Base-by-base conservation (phyloP, 1,140 invertebrate genomes). In the Pteromalus puparum region DNA sequence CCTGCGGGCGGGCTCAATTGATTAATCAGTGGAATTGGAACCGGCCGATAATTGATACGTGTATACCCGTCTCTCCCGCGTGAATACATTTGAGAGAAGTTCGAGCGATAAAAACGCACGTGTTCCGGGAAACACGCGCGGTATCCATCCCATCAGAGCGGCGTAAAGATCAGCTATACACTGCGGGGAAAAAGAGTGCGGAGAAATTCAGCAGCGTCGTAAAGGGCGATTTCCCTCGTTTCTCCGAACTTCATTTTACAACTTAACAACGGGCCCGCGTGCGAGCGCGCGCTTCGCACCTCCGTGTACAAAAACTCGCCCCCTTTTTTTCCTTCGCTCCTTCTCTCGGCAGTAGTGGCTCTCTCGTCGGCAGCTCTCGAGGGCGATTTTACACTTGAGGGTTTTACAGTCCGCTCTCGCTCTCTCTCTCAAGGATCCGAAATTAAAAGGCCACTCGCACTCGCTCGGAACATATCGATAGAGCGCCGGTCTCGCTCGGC, bases 21-120 rank as follows among this genome's bases (percentile, higher is more conserved):
- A 89, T 90, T 91, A 91, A 92, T 92, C 92, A 91, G 90, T 88
- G 83, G 88, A 93, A 92, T 92, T 91, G 91, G 88, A 91, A 91
- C 90, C 87, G 88, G 81, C 87, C 78, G 85, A 89, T 91, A 90
- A 92, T 91, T 90, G 87, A 89, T 84, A 78, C 53, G 18, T n/a
- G 24, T 13, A 34, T 28, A 12, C 12, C 2, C 5, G 83, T 67
- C 70, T 26, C 21, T 73, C 24, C 24, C 73, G 67, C 42, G 30
- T 86, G 42, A 72, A 53, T 73, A 77, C 42, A 81, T 88, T 87
- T 21, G 48, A 21, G 53, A 75, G 13, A 42, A 70, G 4, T 75
- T 67, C 15, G 18, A 46, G 1, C 65, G 26, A 46, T 28, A 73
- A 73, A 34, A 34, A 81, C n/a, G 61, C 67, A 7, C 10, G 67